Base-by-base conservation (phyloP, 2,888 invertebrate species). In the Agrilus biguttatus region DNA sequence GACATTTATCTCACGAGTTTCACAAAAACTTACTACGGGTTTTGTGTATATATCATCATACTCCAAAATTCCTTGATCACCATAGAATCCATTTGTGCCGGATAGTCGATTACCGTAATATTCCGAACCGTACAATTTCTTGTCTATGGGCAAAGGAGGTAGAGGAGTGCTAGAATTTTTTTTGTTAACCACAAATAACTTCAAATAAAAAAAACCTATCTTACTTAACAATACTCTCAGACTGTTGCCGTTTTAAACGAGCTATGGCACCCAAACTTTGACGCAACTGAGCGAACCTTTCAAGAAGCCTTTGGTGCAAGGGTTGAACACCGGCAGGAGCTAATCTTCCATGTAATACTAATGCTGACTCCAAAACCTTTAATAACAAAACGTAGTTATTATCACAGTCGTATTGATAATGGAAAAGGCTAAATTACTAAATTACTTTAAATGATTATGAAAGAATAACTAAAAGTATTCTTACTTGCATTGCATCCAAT, bases 281-380 rank as follows among this genome's bases (percentile, higher is more conserved):
- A 51, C 84, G 79, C 47, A 93, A 69, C 58, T 91, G 87, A 5
- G 78, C 80, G 61, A 91, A 91, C 47, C 92, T 73, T 60, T 93
- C 90, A 36, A 90, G 76, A 35, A 96, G 70, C 47, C 93, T 80
- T 55, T 86, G 83, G 58, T 96, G 95, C 51, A 96, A 65, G 0
- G 93, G 93, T 50, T 87, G 88, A 0, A 95, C 87, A n/a, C 83
- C 87, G 1, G 83, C 70, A 0, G 93, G 89, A 1, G 90, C 91
- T 44, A 92, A 69, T 47, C 83, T 75, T 0, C 87, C 90, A 56
- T 96, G 95, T 23, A 95, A 63, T 42, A 80, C 73, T 12, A 96
- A 63, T 0, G 89, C 92, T 19, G 83, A 84, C 50, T 91, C 89
- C 6, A 95, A 71, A n/a, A 67, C 62, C 62, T 62, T 41, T 8